A percentile compares a stretch with the other conserved stretches of the same genome.
phyloP scores from a whole-genome alignment of 2,113 vertebrate species.

The Opisthocomus hoazin region DNA sequence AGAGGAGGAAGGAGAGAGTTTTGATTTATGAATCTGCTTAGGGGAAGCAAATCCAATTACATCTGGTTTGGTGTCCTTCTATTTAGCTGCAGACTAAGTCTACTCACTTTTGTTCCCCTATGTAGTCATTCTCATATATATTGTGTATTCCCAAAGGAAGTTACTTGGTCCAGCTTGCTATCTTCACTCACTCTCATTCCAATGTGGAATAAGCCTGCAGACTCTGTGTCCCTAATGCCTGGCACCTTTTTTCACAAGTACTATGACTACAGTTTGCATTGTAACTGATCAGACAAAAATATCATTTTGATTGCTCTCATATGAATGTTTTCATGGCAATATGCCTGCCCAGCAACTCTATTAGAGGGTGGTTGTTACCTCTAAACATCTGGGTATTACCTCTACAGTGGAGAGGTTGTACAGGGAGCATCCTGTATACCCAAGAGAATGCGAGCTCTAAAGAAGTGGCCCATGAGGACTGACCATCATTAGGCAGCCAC shows the following conservation, averaged over 20 bases:
- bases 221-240: background rate
- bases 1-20: background rate
- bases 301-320: background rate
- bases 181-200: background rate
- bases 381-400: background rate
- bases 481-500: background rate
- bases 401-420: background rate
- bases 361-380: background rate
- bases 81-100: background rate
- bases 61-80: background rate
- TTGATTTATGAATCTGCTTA: background rate
- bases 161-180: background rate
- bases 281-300: background rate
- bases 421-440: background rate
- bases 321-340: background rate
- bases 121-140: background rate
- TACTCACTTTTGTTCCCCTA: background rate
- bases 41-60: background rate
- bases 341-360: background rate
- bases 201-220: background rate
- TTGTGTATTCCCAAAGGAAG: background rate
- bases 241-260: background rate
- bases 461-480: background rate
- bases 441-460: background rate
- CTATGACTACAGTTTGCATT: background rate